These are phyloP conservation scores for Erpobdella octoculata DNA, from an alignment of 2,888 invertebrate species.

Conservation along the genomic window DNA sequence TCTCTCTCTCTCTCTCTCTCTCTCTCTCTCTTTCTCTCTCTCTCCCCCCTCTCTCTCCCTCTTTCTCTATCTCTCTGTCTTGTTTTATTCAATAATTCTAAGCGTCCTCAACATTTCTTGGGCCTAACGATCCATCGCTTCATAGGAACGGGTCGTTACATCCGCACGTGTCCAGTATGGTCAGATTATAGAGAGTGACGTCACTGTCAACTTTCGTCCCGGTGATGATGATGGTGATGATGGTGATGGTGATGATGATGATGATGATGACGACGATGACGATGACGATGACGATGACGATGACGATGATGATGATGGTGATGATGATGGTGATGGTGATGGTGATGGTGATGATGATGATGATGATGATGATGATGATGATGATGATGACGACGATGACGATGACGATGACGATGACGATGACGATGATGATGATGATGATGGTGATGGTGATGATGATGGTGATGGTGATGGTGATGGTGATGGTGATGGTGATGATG, in stretches of 20 bases:
- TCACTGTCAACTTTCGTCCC: no score
- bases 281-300: conserved; percentile 13
- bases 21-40: not conserved
- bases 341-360: conserved; percentile 25
- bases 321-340: not conserved
- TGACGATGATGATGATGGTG: conserved; percentile 13
- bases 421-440: not conserved
- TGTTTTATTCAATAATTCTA: no score
- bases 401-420: conserved; percentile 14
- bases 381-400: conserved; percentile 24
- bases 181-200: no score
- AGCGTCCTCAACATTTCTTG: no score
- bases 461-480: not conserved
- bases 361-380: conserved; percentile 27
- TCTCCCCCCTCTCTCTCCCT: not conserved
- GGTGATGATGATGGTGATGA: conserved; percentile 28
- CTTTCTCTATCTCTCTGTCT: not conserved
- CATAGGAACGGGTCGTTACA: no score
- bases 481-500: conserved; percentile 24
- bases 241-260: conserved; percentile 25
- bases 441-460: not conserved
- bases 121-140: no score
- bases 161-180: no score
- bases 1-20: not conserved
- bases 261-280: conserved; percentile 22